Evolutionary conservation across 2,797 vertebrate genomes (phyloP), one percentile per base, ranked within the genome.

Genomic region (Margarornis squamiger): DNA sequence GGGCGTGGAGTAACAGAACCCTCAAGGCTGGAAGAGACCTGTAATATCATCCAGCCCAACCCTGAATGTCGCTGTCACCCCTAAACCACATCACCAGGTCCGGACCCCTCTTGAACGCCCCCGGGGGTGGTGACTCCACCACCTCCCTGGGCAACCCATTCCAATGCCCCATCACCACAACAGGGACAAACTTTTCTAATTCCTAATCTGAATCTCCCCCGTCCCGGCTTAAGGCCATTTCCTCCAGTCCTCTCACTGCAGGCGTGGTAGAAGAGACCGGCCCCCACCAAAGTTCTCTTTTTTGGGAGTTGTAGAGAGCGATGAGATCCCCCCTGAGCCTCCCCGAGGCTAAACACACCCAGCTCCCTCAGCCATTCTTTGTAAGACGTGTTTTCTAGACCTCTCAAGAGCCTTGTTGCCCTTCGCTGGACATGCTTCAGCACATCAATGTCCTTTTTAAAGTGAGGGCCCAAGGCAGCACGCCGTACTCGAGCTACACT

Each of bases 401-500:
- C 6, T 68, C 61, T 68, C 34, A 48, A 6, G 34, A 61, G 41
- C 41, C 34, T 61, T 36, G 19, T 3, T 67, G 30, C 15, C 30
- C 30, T 75, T 59, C 0, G 0, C 52, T 66, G 34, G 26, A 66
- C 30, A 34, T 23, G 26, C 39, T 78, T 19, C 52, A 72, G 12
- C n/a, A 78, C 45, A 30, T 77, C 52, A 14, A 4, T 65, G 30
- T 39, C n/a, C 7, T 59, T 52, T 72, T 32, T 21, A 20, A 51
- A 77, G 51, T 20, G 46, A 78, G 15, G 39, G 6, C 30, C 29
- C 52, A 72, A 66, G 48, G 52, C 12, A 8, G 66, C 66, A 32
- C 2, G 3, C 22, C 36, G 34, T 27, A 14, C 7, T 66, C 0
- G 3, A 59, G 59, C 22, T n/a, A 16, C 46, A 36, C 0, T n/a